Evolutionary conservation across 2,797 vertebrate species (phyloP), one percentile per base, ranked within the genome.

Genomic region (Anguilla anguilla): DNA sequence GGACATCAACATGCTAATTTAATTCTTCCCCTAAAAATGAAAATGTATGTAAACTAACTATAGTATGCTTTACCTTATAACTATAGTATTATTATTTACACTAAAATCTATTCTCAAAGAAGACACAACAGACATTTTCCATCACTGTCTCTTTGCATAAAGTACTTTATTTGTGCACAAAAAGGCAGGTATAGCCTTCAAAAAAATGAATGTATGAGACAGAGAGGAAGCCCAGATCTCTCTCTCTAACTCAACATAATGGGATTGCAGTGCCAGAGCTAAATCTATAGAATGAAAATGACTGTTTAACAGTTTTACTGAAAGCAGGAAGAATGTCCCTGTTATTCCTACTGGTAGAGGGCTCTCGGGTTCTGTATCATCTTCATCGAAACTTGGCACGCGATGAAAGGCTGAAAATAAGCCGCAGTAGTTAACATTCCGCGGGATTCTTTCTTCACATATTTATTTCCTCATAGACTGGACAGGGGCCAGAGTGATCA

Each of bases 341-440:
- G 94, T 92, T 94, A 94, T 57, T 92, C 93, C 94, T 93, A 95
- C 94, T 95, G 93, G 92, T 94, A 89, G 92, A 90, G 93, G 95
- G 93, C 94, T 94, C 87, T 93, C 94, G 95, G 94, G 96, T 95
- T 96, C 96, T 94, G 92, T 95, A 96, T 95, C 93, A 94, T 92
- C 91, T 94, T 93, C 91, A 91, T 92, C 91, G 90, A 94, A 95
- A 95, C 93, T 95, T 93, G 91, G 92, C 94, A 91, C 90, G 92
- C 89, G 92, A 95, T 95, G 94, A 97, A 95, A 95, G 92, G 90
- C 91, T 92, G 91, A 92, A 93, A 91, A 94, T 91, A 91, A 74
- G 83, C 92, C 90, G 94, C 72, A 4, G 82, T 92, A 94, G 93
- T 96, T 95, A 96, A 95, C 94, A 96, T 96, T 96, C 95, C 93